Evolutionary conservation across 2,888 invertebrate genomes (phyloP).

Genomic region (Tinea semifulvella): DNA sequence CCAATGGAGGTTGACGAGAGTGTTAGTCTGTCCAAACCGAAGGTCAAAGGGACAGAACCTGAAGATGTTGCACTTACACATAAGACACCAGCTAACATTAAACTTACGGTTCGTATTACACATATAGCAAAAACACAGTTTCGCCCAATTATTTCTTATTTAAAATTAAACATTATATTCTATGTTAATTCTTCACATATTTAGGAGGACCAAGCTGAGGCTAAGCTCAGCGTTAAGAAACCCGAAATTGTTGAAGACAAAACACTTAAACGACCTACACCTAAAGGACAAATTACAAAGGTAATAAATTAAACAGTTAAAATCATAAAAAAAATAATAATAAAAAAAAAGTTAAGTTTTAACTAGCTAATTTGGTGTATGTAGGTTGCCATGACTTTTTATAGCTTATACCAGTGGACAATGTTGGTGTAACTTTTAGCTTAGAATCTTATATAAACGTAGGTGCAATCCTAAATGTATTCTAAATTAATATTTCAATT

Average conservation of each 20-base stretch:
- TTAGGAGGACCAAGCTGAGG: conserved; percentile 54
- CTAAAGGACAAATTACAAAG: conserved; percentile 28
- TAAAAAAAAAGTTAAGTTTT: too few relatives aligned
- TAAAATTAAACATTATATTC: not conserved
- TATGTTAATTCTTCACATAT: conserved; percentile 1
- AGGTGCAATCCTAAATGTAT: too few relatives aligned
- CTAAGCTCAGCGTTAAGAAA: conserved; percentile 57
- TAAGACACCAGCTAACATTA: conserved; percentile 56
- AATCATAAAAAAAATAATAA: too few relatives aligned
- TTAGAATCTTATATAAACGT: too few relatives aligned
- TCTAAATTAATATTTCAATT: too few relatives aligned
- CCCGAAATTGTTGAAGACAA: conserved; percentile 56
- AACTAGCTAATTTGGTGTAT: too few relatives aligned
- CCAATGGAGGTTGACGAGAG: conserved; percentile 61
- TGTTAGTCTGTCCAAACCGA: conserved; percentile 48
- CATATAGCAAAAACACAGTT: not conserved
- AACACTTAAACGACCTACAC: conserved; percentile 50
- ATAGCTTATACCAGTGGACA: too few relatives aligned
- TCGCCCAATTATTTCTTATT: too few relatives aligned
- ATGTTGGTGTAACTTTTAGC: too few relatives aligned
- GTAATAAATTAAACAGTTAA: not conserved
- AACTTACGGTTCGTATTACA: conserved; percentile 50
- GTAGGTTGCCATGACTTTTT: too few relatives aligned
- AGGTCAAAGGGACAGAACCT: conserved; percentile 44
- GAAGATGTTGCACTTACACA: conserved; percentile 58